A percentile compares a stretch with the other conserved stretches of the same genome.
Evolutionary conservation across 2,113 vertebrate species (phyloP).

Genomic region (Dolichotis patagonum): DNA sequence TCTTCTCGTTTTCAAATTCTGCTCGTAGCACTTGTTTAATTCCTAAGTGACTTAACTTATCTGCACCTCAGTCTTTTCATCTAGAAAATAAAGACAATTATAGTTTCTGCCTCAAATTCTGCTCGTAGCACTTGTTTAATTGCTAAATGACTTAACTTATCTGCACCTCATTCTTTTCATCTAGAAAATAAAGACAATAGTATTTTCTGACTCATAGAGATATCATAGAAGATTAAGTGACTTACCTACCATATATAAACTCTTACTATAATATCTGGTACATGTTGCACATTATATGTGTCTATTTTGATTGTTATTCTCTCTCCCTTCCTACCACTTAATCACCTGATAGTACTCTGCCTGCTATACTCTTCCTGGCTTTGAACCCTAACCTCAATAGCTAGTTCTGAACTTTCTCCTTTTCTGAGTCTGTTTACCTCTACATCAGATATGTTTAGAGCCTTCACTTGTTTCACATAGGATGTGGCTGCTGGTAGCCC

Average conservation of each 20-base stretch:
- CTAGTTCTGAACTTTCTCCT: background rate
- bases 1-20: conserved; percentile 55
- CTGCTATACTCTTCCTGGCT: conserved; percentile 2
- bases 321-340: background rate
- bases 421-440: conserved; percentile 32
- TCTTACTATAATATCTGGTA: background rate
- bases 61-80: conserved; percentile 14
- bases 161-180: conserved; percentile 13
- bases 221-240: conserved; percentile 8
- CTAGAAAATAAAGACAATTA: conserved; percentile 40
- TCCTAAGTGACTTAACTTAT: conserved; percentile 36
- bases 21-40: background rate
- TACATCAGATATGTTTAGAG: conserved; percentile 32
- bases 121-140: background rate
- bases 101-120: conserved; percentile 34
- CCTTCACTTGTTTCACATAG: conserved; percentile 31
- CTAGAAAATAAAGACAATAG: conserved; percentile 40
- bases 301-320: conserved; percentile 54
- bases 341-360: conserved; percentile 35
- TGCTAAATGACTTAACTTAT: conserved; percentile 36
- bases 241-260: conserved; percentile 12
- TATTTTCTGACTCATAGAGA: background rate
- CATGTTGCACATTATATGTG: background rate
- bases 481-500: background rate
- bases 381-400: conserved; percentile 39